Evolutionary conservation across 1,140 invertebrate species (phyloP), one percentile per base, ranked within the genome.

Genomic region (Hyles vespertilio): DNA sequence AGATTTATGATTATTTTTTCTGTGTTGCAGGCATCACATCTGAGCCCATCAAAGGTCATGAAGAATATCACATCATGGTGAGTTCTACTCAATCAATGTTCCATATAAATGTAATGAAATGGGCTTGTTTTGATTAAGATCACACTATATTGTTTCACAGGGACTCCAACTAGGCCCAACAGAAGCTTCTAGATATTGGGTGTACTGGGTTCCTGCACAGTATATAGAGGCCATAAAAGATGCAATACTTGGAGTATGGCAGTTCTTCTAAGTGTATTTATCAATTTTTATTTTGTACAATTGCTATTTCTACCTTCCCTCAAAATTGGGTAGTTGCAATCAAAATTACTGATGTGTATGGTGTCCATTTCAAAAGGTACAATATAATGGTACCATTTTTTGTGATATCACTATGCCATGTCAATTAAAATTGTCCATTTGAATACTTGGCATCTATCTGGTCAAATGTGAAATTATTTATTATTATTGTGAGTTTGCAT

Each of bases 11-110:
- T 40, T 40, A 32, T 50, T 45, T 45, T 67, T 32, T 34, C 44
- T 55, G 57, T 49, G 10, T 78, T 77, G 49, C 69, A 90, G 87
- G 84, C 70, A 88, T 90, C 64, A 87, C 83, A 72, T 92, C 91
- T 33, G 96, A 98, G 91, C 92, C 96, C 11, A 97, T 98, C 70
- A 94, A 95, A 85, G 96, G 94, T 59, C 93, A 96, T 90, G 96
- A 97, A 77, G 94, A 98, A 85, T 98, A 98, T 92, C 96, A 98
- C 78, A 94, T 98, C 76, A 93, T 98, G 95, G 97, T 97, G 89
- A 91, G 90, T 85, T 53, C 22, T 53, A 43, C 9, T 10, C 12
- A 48, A 9, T 34, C 36, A 61, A 32, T 63, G 12, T 46, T 43
- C 44, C 51, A 56, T 34, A 56, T 56, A 53, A 46, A 40, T 63